A percentile compares a stretch with the other conserved stretches of the same genome.
Conservation (phyloP, 2,888 invertebrate genomes). For the Perithous albicinctus region DNA sequence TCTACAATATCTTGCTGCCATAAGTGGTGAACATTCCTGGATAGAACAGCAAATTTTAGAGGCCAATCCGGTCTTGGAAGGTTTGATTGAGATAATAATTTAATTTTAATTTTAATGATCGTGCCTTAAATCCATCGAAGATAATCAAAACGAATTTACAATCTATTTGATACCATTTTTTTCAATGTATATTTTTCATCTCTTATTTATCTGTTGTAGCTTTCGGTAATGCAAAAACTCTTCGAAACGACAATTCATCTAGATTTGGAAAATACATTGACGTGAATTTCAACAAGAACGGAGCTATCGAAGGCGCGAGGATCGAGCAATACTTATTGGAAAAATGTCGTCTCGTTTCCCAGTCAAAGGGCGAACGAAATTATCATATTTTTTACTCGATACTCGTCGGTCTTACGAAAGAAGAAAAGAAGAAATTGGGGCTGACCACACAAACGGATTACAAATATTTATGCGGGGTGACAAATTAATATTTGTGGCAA, state of each 20-base stretch:
- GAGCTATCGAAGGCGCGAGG: slow-evolving; percentile 95
- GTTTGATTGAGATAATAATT: slow-evolving; percentile 77
- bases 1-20: slow-evolving; percentile 96
- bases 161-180: no score
- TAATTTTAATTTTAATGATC: no score
- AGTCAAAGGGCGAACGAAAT: slow-evolving; percentile 95
- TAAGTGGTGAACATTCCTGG: slow-evolving; percentile 98
- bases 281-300: slow-evolving; percentile 93
- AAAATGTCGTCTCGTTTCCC: slow-evolving; percentile 96
- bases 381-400: slow-evolving; percentile 98
- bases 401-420: slow-evolving; percentile 91
- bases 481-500: slow-evolving; percentile 10
- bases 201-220: slow-evolving; percentile 85
- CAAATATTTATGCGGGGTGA: slow-evolving; percentile 92
- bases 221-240: slow-evolving; percentile 98
- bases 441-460: slow-evolving; percentile 91
- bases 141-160: no score
- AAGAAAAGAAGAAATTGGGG: slow-evolving; percentile 92
- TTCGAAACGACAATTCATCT: slow-evolving; percentile 98
- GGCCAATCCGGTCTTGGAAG: slow-evolving; percentile 97
- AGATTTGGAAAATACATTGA: slow-evolving; percentile 98
- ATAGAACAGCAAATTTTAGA: slow-evolving; percentile 99
- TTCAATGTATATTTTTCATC: no score
- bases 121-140: no score
- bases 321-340: slow-evolving; percentile 98